Percentiles rank a stretch among this genome's conserved stretches.
Conservation (phyloP, 2,113 vertebrate genomes). For the Crotalus viridis region DNA sequence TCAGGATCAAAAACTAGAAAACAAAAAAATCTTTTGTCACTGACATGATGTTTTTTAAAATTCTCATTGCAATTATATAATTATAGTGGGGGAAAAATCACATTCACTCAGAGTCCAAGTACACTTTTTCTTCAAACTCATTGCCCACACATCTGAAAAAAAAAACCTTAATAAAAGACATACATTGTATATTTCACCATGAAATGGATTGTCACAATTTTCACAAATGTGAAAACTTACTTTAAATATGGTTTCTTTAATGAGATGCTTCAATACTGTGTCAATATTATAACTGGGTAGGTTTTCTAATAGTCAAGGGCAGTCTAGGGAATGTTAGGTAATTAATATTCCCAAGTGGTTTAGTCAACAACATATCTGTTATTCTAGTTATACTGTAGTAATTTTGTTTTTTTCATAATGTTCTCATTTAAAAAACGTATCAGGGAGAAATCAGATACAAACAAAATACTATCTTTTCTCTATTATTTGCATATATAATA, state of each 20-base stretch:
- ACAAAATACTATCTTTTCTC: neutral
- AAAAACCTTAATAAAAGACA: neutral
- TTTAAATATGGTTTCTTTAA: neutral
- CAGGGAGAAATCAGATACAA: neutral
- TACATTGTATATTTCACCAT: neutral
- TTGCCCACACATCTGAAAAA: neutral
- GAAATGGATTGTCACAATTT: neutral
- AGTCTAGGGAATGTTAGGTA: neutral
- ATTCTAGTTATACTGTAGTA: neutral
- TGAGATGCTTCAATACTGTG: neutral
- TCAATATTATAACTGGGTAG: neutral
- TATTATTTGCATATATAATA: neutral
- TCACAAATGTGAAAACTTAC: neutral
- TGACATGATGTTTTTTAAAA: neutral
- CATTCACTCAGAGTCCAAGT: neutral
- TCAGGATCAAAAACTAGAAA: slow-evolving; percentile 10
- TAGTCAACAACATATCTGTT: neutral
- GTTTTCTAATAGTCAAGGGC: neutral
- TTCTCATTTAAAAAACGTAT: neutral
- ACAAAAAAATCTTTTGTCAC: neutral
- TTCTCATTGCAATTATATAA: neutral
- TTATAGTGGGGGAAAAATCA: neutral
- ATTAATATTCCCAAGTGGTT: neutral
- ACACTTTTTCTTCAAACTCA: neutral
- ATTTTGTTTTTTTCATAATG: neutral